Evolutionary conservation across 2,888 invertebrate species (phyloP), one percentile per base, ranked within the genome.

Genomic region (Dendrolimus pini): DNA sequence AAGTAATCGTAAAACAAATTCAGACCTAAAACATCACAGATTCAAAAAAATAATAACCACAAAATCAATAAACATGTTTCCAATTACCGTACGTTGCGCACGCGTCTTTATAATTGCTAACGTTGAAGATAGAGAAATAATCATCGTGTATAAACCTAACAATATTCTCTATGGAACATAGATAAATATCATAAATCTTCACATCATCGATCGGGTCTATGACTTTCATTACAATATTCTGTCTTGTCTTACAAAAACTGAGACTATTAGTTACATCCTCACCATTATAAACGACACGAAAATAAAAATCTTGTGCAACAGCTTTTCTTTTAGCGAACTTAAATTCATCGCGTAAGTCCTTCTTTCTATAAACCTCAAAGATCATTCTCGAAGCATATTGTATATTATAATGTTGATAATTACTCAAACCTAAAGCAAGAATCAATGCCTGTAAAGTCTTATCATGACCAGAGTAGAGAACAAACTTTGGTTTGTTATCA

Each of bases 401-500:
- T 55, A 98, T 94, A 62, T 95, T 92, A 12, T 94, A 93, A 64
- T 93, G 91, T 55, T 93, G 92, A 60, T 93, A 92, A 59, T 89
- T 91, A 18, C 83, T 88, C 3, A 97, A 82, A 0, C 98, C 97
- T 55, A 98, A 78, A 0, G 97, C 96, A 2, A 95, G 91, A 1
- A 96, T 93, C 52, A 98, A 83, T 64, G 97, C 96, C 71, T 97
- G 96, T 52, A 98, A 75, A 0, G 98, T 98, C 72, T 96, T 95
- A 80, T 98, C 98, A 71, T 98, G 98, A 0, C 98, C 98, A 0
- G 98, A 98, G 76, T 96, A 97, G 0, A 97, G 72, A 0, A 96
- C 94, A 59, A 97, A 92, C 70, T 94, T 95, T 0, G 95, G 95
- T 60, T 93, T 93, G 60, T 93, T 93, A 55, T 95, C 95, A 0